Conservation (phyloP, 2,797 vertebrate genomes). For the Bryconaethiops microstoma region DNA sequence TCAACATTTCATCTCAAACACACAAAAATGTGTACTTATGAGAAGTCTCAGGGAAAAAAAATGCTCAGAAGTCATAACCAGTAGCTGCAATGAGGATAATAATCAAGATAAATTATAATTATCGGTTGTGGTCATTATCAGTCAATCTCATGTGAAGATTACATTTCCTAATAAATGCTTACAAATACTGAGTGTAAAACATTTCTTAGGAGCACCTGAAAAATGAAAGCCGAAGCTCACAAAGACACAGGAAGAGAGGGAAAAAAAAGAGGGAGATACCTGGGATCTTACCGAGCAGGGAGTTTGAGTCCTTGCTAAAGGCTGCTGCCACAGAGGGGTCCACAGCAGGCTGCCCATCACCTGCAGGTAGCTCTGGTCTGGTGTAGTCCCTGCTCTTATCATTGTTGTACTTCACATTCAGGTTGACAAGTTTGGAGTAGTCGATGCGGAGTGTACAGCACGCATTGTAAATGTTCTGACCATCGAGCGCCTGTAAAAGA, state of each 20-base stretch:
- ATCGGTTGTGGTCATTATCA: not conserved
- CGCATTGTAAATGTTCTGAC: slow-evolving; percentile 98
- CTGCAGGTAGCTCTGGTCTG: slow-evolving; percentile 93
- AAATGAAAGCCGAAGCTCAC: not conserved
- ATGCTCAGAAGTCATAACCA: too few species aligned
- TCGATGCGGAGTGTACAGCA: slow-evolving; percentile 98
- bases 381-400: slow-evolving; percentile 99
- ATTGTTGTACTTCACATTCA: slow-evolving; percentile 99
- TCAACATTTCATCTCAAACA: too few species aligned
- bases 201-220: not conserved
- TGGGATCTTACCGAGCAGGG: slow-evolving; percentile 92
- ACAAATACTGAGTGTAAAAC: not conserved
- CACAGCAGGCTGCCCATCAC: slow-evolving; percentile 90
- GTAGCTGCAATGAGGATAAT: too few species aligned
- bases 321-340: slow-evolving; percentile 89
- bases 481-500: slow-evolving; percentile 87
- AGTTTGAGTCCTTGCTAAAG: slow-evolving; percentile 93
- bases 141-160: not conserved
- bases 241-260: slow-evolving; percentile 42
- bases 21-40: too few species aligned
- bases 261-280: slow-evolving; percentile 72
- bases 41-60: too few species aligned
- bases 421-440: slow-evolving; percentile 97
- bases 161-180: not conserved
- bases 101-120: not conserved